These are phyloP conservation scores for Drosophila nigromelanica DNA, from an alignment of 1,140 invertebrate species.

Conservation along the genomic window DNA sequence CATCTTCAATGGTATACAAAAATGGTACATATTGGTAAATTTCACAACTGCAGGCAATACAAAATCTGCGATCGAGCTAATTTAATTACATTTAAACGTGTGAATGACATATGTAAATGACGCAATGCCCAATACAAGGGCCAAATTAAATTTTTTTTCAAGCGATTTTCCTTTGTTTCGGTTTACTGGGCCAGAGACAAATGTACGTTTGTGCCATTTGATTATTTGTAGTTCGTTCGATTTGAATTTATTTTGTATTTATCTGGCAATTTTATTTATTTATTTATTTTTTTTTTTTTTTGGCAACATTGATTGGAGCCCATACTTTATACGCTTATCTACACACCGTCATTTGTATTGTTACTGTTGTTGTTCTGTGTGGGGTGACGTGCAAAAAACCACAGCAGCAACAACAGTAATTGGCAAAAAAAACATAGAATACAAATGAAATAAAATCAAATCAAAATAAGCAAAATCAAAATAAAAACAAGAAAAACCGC, in stretches of 20 bases:
- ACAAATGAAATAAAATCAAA: slow-evolving; percentile 50
- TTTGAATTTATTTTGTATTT: slow-evolving; percentile 27
- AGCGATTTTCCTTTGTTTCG: slow-evolving; percentile 42
- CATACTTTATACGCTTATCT: slow-evolving; percentile 68
- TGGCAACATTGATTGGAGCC: slow-evolving; percentile 45
- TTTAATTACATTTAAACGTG: slow-evolving; percentile 35
- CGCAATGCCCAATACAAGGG: slow-evolving; percentile 48
- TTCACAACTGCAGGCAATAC: slow-evolving; percentile 35
- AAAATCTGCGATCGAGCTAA: slow-evolving; percentile 29
- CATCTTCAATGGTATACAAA: background rate
- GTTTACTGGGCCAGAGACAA: slow-evolving; percentile 46
- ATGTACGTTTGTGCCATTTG: slow-evolving; percentile 36
- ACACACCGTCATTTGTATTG: slow-evolving; percentile 33
- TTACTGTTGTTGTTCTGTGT: slow-evolving; percentile 12
- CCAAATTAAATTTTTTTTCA: slow-evolving; percentile 44
- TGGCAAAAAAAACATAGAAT: slow-evolving; percentile 51
- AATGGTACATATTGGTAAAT: slow-evolving; percentile 9
- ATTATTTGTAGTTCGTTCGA: slow-evolving; percentile 23
- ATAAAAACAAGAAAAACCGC: slow-evolving; percentile 15
- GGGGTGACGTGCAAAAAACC: slow-evolving; percentile 37
- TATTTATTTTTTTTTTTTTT: slow-evolving; percentile 40
- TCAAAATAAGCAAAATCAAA: slow-evolving; percentile 20
- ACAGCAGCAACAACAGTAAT: slow-evolving; percentile 33
- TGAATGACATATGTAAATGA: slow-evolving; percentile 68
- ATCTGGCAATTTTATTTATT: slow-evolving; percentile 16